Evolutionary conservation across 2,888 invertebrate species (phyloP).

Genomic region (Aspidiotus rigidus): DNA sequence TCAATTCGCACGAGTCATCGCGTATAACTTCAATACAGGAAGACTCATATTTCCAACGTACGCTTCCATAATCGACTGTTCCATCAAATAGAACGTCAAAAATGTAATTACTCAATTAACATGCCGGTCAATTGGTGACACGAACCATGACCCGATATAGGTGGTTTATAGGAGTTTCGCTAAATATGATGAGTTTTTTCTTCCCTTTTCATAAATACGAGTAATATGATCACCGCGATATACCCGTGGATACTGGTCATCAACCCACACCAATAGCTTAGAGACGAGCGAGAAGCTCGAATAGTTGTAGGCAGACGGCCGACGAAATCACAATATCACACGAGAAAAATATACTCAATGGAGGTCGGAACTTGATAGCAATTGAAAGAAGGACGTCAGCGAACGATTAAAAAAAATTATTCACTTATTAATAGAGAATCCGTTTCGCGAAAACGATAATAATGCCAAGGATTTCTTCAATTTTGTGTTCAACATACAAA

Average conservation of each 20-base stretch:
- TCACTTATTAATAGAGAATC: constrained; percentile 28
- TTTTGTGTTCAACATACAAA: constrained; percentile 19
- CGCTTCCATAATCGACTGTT: background rate
- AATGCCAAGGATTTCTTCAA: constrained; percentile 33
- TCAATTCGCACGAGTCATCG: no score
- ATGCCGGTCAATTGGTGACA: background rate
- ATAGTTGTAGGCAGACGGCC: background rate
- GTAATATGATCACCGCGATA: no score
- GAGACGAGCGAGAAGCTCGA: background rate
- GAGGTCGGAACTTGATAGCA: background rate
- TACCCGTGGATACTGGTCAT: no score
- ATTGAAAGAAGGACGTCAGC: background rate
- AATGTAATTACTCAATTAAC: background rate
- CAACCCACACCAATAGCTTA: no score
- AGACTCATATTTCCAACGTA: no score
- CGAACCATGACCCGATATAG: background rate
- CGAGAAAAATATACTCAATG: background rate
- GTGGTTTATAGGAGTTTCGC: background rate
- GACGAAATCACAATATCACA: constrained; percentile 1
- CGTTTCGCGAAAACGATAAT: constrained; percentile 23
- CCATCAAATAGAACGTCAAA: background rate
- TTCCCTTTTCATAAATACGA: background rate
- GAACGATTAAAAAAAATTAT: constrained; percentile 26
- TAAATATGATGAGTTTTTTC: background rate
- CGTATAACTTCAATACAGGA: no score